These are phyloP conservation scores for Macaca nemestrina DNA, from an alignment of 2,113 vertebrate genomes.

Conservation along the genomic window DNA sequence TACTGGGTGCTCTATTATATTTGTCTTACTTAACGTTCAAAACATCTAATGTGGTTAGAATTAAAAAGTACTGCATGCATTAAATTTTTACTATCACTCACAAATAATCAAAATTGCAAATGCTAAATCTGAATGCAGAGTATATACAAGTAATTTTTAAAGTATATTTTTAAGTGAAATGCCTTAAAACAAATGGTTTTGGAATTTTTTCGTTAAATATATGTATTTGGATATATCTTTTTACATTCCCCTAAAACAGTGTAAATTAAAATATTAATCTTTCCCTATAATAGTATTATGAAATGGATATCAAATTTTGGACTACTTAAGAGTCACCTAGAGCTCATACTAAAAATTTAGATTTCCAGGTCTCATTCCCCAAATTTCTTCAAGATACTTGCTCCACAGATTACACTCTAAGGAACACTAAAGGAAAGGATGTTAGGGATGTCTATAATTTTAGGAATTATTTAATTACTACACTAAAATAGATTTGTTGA, in stretches of 20 bases:
- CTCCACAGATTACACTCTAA: neutral
- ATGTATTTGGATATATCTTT: neutral
- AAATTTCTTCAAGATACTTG: neutral
- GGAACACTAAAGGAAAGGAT: neutral
- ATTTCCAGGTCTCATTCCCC: neutral
- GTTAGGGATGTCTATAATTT: neutral
- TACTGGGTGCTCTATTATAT: neutral
- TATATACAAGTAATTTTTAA: neutral
- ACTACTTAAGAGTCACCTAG: neutral
- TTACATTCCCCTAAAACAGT: neutral
- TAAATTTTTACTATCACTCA: neutral
- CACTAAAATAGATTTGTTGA: constrained; percentile 7
- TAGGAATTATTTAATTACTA: constrained; percentile 28
- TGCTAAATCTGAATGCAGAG: constrained; percentile 19
- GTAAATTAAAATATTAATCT: neutral
- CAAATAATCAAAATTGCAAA: neutral
- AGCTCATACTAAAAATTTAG: neutral
- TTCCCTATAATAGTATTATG: neutral
- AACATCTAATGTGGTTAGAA: constrained; percentile 13
- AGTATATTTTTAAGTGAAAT: neutral
- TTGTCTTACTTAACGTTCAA: neutral
- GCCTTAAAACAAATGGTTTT: constrained; percentile 21
- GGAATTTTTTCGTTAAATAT: constrained; percentile 19
- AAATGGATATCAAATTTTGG: neutral
- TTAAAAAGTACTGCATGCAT: neutral